Base-by-base conservation (phyloP, 2,113 vertebrate species). In the Semnopithecus entellus region DNA sequence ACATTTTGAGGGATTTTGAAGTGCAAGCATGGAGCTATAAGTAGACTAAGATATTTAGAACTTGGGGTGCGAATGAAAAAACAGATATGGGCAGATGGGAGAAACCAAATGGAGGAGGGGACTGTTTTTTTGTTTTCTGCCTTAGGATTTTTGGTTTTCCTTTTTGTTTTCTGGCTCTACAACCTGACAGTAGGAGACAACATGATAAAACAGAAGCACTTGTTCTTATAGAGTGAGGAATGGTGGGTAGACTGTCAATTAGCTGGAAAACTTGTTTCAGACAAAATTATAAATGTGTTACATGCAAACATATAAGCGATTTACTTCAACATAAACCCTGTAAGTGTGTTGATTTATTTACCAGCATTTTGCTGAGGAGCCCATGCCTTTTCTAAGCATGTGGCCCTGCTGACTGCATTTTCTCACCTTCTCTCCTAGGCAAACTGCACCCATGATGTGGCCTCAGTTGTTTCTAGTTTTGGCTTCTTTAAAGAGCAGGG, bases 381-480 rank as follows among this genome's bases (percentile, higher is more conserved):
- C 50, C 14, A 0, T 10, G 40, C 22, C 22, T 45, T 80, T 12
- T 64, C 61, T 64, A 30, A 64, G 32, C 55, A 2, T 13, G 8
- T 16, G 8, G 22, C 20, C 9, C 38, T 27, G 12, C n/a, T 11
- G 52, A 4, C 32, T 38, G 2, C 0, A 7, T 14, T 22, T 27
- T 38, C 66, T 88, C 3, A 0, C 38, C 8, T 4, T 8, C 25
- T 35, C 0, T 43, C 6, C n/a, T 38, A 4, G 66, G 23, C 30
- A 45, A 17, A 50, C 27, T 59, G 43, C 23, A 52, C 43, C 45
- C 27, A 3, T 68, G 3, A 23, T 27, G 8, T 23, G 38, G 35
- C 35, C 45, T 50, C 59, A 32, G 13, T 27, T 12, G 16, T 38
- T 12, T 32, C 85, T 59, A n/a, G 20, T 22, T 88, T 16, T 40